Conservation (phyloP, 2,113 vertebrate species). For the Periophthalmodon schlosseri region DNA sequence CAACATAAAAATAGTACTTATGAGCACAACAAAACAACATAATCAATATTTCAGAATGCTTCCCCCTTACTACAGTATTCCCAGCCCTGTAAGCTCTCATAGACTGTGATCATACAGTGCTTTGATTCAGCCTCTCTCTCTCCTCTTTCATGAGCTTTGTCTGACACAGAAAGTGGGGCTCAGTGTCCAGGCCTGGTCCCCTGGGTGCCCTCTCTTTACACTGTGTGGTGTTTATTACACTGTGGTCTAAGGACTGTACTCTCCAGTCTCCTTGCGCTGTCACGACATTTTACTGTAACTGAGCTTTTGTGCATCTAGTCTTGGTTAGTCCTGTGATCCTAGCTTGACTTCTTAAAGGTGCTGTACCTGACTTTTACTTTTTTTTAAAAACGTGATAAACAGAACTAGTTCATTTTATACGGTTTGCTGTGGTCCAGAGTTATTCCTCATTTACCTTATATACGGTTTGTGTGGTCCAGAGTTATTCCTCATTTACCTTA, state of each 20-base stretch:
- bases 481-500: no score
- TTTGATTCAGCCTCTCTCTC: background rate
- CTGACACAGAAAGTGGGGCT: background rate
- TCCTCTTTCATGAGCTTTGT: constrained; percentile 9
- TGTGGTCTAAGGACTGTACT: background rate
- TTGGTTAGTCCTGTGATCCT: no score
- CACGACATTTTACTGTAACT: background rate
- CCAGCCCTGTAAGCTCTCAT: background rate
- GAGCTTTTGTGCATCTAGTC: background rate
- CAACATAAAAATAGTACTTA: background rate
- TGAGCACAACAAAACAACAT: background rate
- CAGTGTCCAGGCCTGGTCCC: constrained; percentile 5
- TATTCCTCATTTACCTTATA: no score
- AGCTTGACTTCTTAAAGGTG: no score
- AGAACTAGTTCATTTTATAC: no score
- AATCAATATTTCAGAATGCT: background rate
- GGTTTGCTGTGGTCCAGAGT: no score
- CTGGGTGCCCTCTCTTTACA: background rate
- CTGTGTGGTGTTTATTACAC: constrained; percentile 9
- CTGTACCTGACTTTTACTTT: no score
- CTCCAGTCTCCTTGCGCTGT: background rate
- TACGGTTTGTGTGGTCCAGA: no score
- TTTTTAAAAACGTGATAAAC: no score
- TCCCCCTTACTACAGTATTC: background rate
- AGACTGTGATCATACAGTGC: background rate